phyloP scores from a whole-genome alignment of 2,113 vertebrate genomes.

The Prunella himalayana region DNA sequence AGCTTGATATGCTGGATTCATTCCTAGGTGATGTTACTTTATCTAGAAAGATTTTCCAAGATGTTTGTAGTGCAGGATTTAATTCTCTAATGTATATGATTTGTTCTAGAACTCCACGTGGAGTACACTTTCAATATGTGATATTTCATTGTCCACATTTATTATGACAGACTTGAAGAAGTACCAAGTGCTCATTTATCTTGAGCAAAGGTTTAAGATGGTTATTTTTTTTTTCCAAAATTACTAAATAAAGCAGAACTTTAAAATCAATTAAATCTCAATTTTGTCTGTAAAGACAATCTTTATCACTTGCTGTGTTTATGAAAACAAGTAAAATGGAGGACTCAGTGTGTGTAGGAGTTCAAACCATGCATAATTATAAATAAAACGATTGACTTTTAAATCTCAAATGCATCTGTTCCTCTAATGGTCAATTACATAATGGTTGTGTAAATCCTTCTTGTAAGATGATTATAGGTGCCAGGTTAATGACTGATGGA shows the following conservation, averaged over 20 bases:
- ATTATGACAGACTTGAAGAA: neutral
- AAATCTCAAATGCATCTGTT: constrained; percentile 43
- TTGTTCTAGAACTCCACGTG: neutral
- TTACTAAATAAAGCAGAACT: neutral
- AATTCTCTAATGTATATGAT: neutral
- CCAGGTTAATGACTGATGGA: constrained; percentile 59
- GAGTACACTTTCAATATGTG: neutral
- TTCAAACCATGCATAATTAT: neutral
- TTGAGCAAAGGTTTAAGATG: neutral
- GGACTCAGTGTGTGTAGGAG: neutral
- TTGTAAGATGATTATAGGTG: constrained; percentile 67
- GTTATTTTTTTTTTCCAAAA: neutral
- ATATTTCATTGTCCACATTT: neutral
- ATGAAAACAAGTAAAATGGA: neutral
- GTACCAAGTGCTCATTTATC: neutral
- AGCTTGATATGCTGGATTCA: neutral
- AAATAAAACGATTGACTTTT: constrained; percentile 40
- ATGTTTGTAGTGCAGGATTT: neutral
- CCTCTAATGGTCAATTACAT: constrained; percentile 65
- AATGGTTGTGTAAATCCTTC: constrained; percentile 57
- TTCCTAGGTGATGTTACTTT: neutral
- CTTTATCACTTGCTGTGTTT: neutral
- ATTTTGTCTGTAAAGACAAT: neutral
- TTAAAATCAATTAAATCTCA: neutral
- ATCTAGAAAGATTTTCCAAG: neutral